Percentiles rank a stretch among this genome's conserved stretches.
Evolutionary conservation across 2,888 invertebrate species (phyloP).

Genomic region (Steinernema carpocapsae): DNA sequence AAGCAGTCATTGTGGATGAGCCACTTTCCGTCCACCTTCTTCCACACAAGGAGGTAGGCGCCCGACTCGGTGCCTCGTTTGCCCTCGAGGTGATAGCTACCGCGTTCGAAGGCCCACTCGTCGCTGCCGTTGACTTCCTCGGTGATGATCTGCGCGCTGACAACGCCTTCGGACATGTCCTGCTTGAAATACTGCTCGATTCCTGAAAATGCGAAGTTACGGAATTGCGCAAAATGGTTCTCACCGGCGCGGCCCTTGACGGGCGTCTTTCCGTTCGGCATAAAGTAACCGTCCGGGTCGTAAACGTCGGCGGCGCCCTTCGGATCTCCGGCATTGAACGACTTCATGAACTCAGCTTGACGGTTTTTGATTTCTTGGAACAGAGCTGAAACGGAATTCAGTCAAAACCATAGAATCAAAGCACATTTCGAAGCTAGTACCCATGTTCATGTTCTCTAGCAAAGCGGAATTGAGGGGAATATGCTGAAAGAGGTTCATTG

Average conservation of each 20-base stretch:
- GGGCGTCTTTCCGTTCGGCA: slow-evolving; percentile 67
- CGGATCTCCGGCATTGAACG: slow-evolving; percentile 68
- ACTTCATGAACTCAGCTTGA: slow-evolving; percentile 67
- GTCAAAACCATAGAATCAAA: too few relatives aligned
- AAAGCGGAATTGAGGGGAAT: slow-evolving; percentile 63
- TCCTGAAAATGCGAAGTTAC: slow-evolving; percentile 46
- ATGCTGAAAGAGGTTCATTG: slow-evolving; percentile 63
- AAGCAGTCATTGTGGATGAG: slow-evolving; percentile 69
- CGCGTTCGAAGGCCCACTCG: slow-evolving; percentile 69
- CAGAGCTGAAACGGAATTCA: slow-evolving; percentile 57
- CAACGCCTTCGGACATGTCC: slow-evolving; percentile 69
- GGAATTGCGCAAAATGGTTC: too few relatives aligned
- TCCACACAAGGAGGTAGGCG: slow-evolving; percentile 67
- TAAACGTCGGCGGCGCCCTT: slow-evolving; percentile 58
- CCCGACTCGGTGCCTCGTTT: slow-evolving; percentile 67
- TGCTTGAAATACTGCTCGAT: slow-evolving; percentile 68
- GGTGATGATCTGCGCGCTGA: slow-evolving; percentile 67
- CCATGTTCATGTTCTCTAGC: slow-evolving; percentile 61
- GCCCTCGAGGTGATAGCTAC: slow-evolving; percentile 68
- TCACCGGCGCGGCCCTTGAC: slow-evolving; percentile 65
- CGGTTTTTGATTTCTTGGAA: slow-evolving; percentile 68
- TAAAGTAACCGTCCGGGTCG: slow-evolving; percentile 68
- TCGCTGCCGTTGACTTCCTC: slow-evolving; percentile 69
- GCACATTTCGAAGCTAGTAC: slow-evolving; percentile 43
- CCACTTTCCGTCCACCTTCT: slow-evolving; percentile 67